Percentiles rank a stretch among this genome's conserved stretches.
phyloP scores from a whole-genome alignment of 2,888 invertebrate species.

The Aquatica leii region DNA sequence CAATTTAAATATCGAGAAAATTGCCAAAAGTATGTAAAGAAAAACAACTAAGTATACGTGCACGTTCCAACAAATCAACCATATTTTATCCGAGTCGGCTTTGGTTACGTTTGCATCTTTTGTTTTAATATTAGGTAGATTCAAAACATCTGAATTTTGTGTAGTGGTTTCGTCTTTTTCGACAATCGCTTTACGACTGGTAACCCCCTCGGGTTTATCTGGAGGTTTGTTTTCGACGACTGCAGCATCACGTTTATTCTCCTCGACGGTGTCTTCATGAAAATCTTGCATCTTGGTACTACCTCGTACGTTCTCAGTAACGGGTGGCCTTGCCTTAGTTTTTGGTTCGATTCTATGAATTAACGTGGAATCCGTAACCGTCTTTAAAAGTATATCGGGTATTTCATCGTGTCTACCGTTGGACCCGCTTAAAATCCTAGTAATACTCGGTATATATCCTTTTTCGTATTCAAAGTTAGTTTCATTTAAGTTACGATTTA shows the following conservation, averaged over 20 bases:
- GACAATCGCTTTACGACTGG: constrained; percentile 52
- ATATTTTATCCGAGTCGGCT: constrained; percentile 64
- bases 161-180: constrained; percentile 49
- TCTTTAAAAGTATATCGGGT: constrained; percentile 77
- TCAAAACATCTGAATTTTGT: constrained; percentile 63
- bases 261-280: constrained; percentile 17
- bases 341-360: constrained; percentile 44
- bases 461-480: constrained; percentile 60
- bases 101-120: constrained; percentile 53
- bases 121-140: constrained; percentile 67
- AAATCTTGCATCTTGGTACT: constrained; percentile 47
- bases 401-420: constrained; percentile 85
- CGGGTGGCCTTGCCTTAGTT: constrained; percentile 50
- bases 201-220: constrained; percentile 55
- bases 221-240: constrained; percentile 43
- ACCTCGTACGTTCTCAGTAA: constrained; percentile 46
- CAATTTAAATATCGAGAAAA: constrained; percentile 86
- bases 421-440: constrained; percentile 84
- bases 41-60: constrained; percentile 89
- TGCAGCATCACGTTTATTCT: constrained; percentile 16
- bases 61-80: constrained; percentile 90
- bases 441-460: constrained; percentile 76
- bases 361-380: constrained; percentile 68
- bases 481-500: constrained; percentile 54
- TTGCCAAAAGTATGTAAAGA: constrained; percentile 82